Conservation (phyloP, 2,113 vertebrate genomes). For the Plecotus auritus region DNA sequence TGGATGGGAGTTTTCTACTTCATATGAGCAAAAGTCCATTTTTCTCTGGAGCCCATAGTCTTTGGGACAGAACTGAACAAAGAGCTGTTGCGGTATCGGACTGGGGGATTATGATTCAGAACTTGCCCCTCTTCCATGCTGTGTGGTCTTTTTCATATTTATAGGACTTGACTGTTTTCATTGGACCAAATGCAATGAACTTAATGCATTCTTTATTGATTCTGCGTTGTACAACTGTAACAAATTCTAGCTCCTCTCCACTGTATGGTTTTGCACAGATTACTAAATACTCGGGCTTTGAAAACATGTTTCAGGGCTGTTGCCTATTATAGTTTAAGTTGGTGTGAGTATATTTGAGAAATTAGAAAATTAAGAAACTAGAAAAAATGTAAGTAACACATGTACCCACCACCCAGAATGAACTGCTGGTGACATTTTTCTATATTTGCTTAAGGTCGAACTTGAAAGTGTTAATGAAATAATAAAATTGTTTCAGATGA, state of each 20-base stretch:
- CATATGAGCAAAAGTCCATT: background rate
- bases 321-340: background rate
- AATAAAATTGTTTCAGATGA: background rate
- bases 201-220: constrained; percentile 76
- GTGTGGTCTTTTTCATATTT: constrained; percentile 54
- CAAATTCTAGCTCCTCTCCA: constrained; percentile 50
- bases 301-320: background rate
- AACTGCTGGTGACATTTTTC: background rate
- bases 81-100: background rate
- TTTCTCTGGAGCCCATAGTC: background rate
- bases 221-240: constrained; percentile 71
- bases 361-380: background rate
- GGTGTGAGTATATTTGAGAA: background rate
- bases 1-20: background rate
- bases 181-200: constrained; percentile 54
- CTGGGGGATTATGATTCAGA: constrained; percentile 46
- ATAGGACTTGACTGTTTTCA: constrained; percentile 66
- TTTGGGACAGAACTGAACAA: background rate
- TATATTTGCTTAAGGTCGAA: background rate
- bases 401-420: background rate
- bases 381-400: background rate
- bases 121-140: constrained; percentile 36
- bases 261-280: constrained; percentile 31
- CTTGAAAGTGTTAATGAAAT: constrained; percentile 4
- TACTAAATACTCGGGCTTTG: constrained; percentile 46